These are phyloP conservation scores for Drosophila repletoides DNA, from an alignment of 1,140 invertebrate species.

Conservation along the genomic window DNA sequence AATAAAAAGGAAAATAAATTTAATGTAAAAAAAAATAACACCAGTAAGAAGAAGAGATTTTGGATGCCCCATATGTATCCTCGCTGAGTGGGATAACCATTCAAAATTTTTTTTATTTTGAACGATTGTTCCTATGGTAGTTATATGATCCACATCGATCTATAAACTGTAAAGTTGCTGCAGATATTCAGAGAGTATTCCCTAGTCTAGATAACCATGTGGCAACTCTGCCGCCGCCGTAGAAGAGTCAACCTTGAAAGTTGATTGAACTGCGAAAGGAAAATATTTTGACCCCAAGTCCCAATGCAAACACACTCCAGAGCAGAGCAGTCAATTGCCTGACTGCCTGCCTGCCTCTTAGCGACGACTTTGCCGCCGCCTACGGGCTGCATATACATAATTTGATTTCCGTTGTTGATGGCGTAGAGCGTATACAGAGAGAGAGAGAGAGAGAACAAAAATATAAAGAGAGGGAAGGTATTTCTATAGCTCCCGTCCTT, in stretches of 20 bases:
- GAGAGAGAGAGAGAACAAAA: no score
- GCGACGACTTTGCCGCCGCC: constrained; percentile 17
- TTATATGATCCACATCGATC: no score
- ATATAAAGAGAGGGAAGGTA: no score
- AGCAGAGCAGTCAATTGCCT: constrained; percentile 37
- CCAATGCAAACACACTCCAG: constrained; percentile 37
- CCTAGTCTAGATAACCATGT: constrained; percentile 1
- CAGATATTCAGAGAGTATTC: no score
- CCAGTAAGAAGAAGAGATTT: no score
- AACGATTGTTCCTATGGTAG: no score
- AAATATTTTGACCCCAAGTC: constrained; percentile 69
- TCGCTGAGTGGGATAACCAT: no score
- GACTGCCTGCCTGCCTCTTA: constrained; percentile 3
- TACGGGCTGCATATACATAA: constrained; percentile 51
- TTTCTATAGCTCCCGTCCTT: constrained; percentile 18
- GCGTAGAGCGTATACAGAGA: background rate
- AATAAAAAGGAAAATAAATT: no score
- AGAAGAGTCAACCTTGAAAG: constrained; percentile 67
- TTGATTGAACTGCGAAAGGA: constrained; percentile 69
- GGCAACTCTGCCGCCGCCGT: background rate
- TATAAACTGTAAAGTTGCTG: no score
- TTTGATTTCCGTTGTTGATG: constrained; percentile 57
- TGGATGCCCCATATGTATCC: no score
- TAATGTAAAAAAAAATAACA: no score
- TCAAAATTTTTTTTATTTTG: no score